Percentiles rank a stretch among this genome's conserved stretches.
These are phyloP conservation scores for Pseudomyrmex gracilis DNA, from an alignment of 1,140 invertebrate species.

Conservation along the genomic window DNA sequence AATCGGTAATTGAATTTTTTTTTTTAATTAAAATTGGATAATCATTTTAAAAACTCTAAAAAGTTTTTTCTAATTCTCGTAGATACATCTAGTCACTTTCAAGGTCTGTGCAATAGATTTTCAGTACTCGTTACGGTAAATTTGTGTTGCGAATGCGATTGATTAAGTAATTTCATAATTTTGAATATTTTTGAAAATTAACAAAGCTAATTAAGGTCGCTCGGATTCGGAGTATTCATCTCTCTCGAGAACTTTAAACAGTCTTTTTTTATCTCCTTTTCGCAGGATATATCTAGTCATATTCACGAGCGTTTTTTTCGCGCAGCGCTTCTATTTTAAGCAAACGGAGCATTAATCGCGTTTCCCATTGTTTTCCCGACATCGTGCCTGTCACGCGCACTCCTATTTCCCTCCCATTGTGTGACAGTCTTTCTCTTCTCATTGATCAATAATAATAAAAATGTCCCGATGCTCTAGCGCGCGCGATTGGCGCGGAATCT, in stretches of 20 bases:
- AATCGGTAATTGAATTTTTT: no score
- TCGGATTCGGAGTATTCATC: no score
- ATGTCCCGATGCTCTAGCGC: constrained; percentile 34
- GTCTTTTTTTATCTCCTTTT: constrained; percentile 12
- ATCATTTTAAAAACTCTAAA: no score
- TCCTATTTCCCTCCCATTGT: constrained; percentile 30
- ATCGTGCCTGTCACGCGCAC: constrained; percentile 47
- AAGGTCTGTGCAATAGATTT: no score
- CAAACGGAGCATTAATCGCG: constrained; percentile 46
- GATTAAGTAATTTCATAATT: no score
- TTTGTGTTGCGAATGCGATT: no score
- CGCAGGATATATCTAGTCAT: no score
- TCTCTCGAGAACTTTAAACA: background rate
- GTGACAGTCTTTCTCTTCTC: constrained; percentile 49
- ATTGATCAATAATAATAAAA: constrained; percentile 58
- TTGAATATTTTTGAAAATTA: background rate
- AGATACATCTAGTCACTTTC: no score
- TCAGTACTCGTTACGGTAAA: no score
- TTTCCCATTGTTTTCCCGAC: constrained; percentile 35
- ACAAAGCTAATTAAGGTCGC: background rate
- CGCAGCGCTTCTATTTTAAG: constrained; percentile 48
- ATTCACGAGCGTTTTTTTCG: constrained; percentile 20
- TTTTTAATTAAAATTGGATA: no score
- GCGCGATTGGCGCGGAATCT: constrained; percentile 21
- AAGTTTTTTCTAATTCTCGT: no score